Conservation (phyloP, 92 coral and sea anemone species). For the Isaurus tuberculatus region DNA sequence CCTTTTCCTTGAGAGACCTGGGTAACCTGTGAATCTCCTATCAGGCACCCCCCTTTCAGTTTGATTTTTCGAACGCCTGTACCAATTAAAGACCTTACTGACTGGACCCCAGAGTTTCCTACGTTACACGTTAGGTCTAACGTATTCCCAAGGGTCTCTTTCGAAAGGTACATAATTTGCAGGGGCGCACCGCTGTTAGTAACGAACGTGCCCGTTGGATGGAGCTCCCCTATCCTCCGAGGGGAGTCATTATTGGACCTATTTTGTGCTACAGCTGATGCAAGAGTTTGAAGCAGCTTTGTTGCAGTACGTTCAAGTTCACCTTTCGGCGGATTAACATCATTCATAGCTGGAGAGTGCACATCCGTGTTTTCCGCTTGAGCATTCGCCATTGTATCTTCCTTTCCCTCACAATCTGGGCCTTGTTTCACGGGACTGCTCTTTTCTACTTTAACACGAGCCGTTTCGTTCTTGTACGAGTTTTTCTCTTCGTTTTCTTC, state of each 20-base stretch:
- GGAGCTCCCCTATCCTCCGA: constrained; percentile 11
- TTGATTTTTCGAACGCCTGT: constrained; percentile 59
- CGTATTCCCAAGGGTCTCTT: constrained; percentile 28
- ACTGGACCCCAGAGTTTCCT: constrained; percentile 71
- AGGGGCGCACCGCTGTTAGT: constrained; percentile 31
- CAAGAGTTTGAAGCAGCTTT: constrained; percentile 35
- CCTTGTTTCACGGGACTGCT: constrained; percentile 14
- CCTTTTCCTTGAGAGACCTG: constrained; percentile 5
- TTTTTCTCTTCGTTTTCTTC: constrained; percentile 35
- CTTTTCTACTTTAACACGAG: not conserved
- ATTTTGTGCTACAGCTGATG: constrained; percentile 42
- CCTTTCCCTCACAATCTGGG: not conserved
- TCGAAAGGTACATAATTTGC: constrained; percentile 40
- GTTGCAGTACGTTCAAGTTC: constrained; percentile 42
- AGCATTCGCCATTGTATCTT: not conserved
- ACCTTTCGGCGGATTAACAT: constrained; percentile 2
- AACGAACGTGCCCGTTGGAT: constrained; percentile 6
- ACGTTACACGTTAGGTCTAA: constrained; percentile 21
- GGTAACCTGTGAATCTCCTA: constrained; percentile 24
- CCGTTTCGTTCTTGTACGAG: constrained; percentile 22
- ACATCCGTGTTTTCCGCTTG: not conserved
- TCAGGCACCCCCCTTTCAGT: constrained; percentile 39
- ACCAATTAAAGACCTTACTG: constrained; percentile 71
- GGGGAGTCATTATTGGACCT: constrained; percentile 1
- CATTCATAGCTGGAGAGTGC: not conserved